Base-by-base conservation (phyloP, 2,113 vertebrate species). In the Dicrurus megarhynchus region DNA sequence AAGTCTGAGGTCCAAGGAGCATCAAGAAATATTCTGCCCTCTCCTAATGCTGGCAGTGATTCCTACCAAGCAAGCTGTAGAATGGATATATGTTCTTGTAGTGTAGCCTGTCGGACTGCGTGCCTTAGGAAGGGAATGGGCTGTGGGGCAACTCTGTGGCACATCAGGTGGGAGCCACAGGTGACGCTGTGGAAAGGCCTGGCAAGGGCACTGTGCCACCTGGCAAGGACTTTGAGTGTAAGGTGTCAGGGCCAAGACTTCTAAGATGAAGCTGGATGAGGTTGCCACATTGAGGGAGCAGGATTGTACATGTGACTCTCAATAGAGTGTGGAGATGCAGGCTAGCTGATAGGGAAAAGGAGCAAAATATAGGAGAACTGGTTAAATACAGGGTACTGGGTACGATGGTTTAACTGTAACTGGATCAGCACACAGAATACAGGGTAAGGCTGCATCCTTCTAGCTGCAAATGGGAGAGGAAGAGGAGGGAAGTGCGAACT, bases 161-260 rank as follows among this genome's bases (percentile, higher is more conserved):
- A 37, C 9, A 64, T 14, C 0, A 0, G 16, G 17, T 3, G 3
- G 15, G 44, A 94, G n/a, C 32, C 50, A 37, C 11, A 16, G 57
- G 50, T n/a, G 50, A 74, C 12, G 17, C 55, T 55, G 33, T 39
- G 27, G 52, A 65, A 89, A 84, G 28, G 17, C 22, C 26, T 81
- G n/a, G n/a, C n/a, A n/a, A n/a, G n/a, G n/a, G n/a, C n/a, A n/a
- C n/a, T n/a, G 55, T 63, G 84, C 12, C 39, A 50, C 26, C 37
- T 30, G 21, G 32, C n/a, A 86, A 46, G 12, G 21, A 52, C 13
- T 33, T 32, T 4, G 16, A 28, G 7, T 49, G 11, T 44, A n/a
- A 65, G 15, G 13, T 33, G 7, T 50, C 44, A 79, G 39, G 24
- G 33, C 35, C 5, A 15, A 86, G 35, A 65, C 30, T 75, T n/a